These are phyloP conservation scores for Megalops atlanticus DNA, from an alignment of 2,113 vertebrate species.

Conservation along the genomic window DNA sequence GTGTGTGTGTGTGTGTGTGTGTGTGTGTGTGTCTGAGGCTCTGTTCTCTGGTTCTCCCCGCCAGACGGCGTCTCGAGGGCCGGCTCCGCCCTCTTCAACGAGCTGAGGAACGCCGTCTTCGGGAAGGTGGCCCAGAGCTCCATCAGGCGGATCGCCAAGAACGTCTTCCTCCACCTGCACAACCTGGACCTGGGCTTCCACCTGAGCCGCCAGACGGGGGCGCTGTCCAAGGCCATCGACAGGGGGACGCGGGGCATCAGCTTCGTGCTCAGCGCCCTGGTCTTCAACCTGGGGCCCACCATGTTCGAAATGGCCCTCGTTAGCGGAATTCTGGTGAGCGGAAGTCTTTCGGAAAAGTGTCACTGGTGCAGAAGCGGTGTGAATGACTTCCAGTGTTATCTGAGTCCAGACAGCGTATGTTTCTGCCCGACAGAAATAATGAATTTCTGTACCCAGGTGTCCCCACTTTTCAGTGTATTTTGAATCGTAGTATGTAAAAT, in stretches of 20 bases:
- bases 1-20: too few species aligned
- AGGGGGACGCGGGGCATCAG: slow-evolving; percentile 95
- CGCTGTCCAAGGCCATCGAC: slow-evolving; percentile 95
- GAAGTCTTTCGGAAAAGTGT: neutral
- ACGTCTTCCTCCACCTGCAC: slow-evolving; percentile 96
- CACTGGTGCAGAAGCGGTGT: neutral
- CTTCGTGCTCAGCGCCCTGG: slow-evolving; percentile 91
- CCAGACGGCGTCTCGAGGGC: slow-evolving; percentile 89
- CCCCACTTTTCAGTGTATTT: too few species aligned
- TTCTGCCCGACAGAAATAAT: too few species aligned
- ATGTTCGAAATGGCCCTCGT: slow-evolving; percentile 92
- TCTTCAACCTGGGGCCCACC: slow-evolving; percentile 97
- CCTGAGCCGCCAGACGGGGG: slow-evolving; percentile 93
- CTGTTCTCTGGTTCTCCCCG: slow-evolving; percentile 33
- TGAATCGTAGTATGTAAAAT: too few species aligned
- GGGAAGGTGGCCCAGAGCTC: slow-evolving; percentile 97
- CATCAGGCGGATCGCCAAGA: slow-evolving; percentile 92
- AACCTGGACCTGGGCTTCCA: slow-evolving; percentile 93
- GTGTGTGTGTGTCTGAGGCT: neutral
- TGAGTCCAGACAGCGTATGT: too few species aligned
- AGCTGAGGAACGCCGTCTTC: slow-evolving; percentile 93
- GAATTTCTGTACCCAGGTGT: too few species aligned
- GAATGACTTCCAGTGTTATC: too few species aligned
- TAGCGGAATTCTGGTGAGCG: slow-evolving; percentile 87
- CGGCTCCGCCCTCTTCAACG: slow-evolving; percentile 89